These are phyloP conservation scores for Anastrepha obliqua DNA, from an alignment of 1,140 invertebrate genomes.

Conservation along the genomic window DNA sequence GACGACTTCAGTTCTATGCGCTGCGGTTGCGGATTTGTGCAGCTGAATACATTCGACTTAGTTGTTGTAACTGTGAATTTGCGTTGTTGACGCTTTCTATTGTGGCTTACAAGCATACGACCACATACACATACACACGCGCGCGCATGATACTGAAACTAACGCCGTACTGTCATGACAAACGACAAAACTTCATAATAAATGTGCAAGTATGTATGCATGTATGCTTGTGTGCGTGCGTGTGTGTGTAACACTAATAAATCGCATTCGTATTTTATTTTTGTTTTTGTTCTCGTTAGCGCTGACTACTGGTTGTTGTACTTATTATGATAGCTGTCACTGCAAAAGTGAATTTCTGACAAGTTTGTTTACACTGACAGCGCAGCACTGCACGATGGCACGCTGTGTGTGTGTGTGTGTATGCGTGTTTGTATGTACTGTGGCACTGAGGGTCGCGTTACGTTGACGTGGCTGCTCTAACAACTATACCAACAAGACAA, in stretches of 20 bases:
- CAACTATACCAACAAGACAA: not conserved
- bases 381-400: not conserved
- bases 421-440: not conserved
- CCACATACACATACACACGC: not conserved
- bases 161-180: not conserved
- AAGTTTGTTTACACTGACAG: conserved; percentile 44
- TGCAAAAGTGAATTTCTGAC: conserved; percentile 30
- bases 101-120: not conserved
- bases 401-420: not conserved
- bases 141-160: not conserved
- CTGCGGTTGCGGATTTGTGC: not conserved
- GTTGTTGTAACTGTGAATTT: not conserved
- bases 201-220: no score
- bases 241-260: no score
- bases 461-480: not conserved
- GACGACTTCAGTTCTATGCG: not conserved
- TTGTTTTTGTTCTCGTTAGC: not conserved
- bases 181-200: not conserved
- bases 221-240: no score
- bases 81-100: not conserved
- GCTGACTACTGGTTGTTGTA: not conserved
- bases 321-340: not conserved
- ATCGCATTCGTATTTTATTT: no score
- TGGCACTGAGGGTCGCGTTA: not conserved
- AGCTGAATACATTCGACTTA: conserved; percentile 19